Conservation (phyloP, 2,888 invertebrate species). For the Tyria jacobaeae region DNA sequence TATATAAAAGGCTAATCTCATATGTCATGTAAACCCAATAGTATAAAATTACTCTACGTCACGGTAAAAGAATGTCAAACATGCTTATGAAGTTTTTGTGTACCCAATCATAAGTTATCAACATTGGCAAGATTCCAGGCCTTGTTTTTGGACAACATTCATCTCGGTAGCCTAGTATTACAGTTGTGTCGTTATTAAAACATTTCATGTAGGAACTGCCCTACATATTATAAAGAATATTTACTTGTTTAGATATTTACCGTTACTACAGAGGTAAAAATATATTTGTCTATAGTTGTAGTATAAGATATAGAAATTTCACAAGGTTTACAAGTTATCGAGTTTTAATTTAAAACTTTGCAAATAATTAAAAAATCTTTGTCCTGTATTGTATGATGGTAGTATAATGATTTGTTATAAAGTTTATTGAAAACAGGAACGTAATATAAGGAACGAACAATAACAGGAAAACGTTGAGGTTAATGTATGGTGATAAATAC, state of each 20-base stretch:
- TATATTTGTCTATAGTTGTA: too few species aligned
- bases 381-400: background rate
- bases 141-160: constrained; percentile 32
- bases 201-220: background rate
- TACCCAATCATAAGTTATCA: constrained; percentile 24
- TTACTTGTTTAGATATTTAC: too few species aligned
- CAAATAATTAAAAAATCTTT: too few species aligned
- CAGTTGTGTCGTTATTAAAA: constrained; percentile 1
- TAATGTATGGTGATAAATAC: constrained; percentile 48
- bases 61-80: constrained; percentile 26
- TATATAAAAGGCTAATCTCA: too few species aligned
- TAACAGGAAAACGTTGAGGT: constrained; percentile 38
- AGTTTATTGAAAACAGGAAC: constrained; percentile 18
- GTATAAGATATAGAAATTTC: too few species aligned
- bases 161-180: constrained; percentile 14
- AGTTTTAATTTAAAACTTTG: too few species aligned
- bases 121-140: constrained; percentile 36
- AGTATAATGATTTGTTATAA: constrained; percentile 2
- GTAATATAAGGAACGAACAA: constrained; percentile 21
- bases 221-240: too few species aligned
- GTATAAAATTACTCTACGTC: constrained; percentile 7
- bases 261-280: too few species aligned
- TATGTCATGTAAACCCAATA: too few species aligned
- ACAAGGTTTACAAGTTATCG: too few species aligned
- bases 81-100: constrained; percentile 32